These are phyloP conservation scores for Halcyon senegalensis DNA, from an alignment of 2,113 vertebrate genomes.

Conservation along the genomic window DNA sequence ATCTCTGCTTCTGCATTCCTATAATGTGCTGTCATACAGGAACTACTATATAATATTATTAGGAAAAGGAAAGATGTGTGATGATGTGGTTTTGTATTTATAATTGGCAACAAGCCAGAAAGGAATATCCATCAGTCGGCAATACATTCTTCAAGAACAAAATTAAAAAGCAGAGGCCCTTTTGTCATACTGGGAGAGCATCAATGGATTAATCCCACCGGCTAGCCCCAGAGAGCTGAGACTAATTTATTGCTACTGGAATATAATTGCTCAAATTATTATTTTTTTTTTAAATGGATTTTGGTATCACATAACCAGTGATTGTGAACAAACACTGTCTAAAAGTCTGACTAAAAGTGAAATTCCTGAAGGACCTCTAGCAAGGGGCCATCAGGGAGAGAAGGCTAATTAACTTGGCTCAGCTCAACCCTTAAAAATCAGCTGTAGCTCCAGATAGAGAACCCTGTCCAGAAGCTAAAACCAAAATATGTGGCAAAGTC, in stretches of 20 bases:
- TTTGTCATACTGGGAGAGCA: background rate
- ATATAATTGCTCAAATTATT: background rate
- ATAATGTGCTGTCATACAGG: background rate
- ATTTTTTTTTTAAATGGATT: conserved; percentile 5
- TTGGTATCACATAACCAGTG: background rate
- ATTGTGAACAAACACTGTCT: background rate
- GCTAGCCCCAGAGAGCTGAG: background rate
- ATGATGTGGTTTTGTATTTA: background rate
- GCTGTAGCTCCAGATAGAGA: background rate
- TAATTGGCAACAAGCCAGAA: background rate
- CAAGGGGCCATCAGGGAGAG: background rate
- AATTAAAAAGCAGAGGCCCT: conserved; percentile 6
- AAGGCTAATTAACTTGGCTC: background rate
- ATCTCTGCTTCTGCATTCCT: background rate
- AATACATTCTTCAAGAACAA: background rate
- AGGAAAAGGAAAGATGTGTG: background rate
- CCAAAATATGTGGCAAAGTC: background rate
- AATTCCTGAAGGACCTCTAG: background rate
- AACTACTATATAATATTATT: background rate
- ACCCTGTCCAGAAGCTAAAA: background rate
- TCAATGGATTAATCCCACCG: background rate
- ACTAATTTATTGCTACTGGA: conserved; percentile 14
- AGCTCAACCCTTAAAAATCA: background rate
- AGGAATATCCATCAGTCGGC: background rate
- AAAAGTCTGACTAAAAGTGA: background rate